These are phyloP conservation scores for Notarius quadriscutis DNA, from an alignment of 2,113 vertebrate species.

Conservation along the genomic window DNA sequence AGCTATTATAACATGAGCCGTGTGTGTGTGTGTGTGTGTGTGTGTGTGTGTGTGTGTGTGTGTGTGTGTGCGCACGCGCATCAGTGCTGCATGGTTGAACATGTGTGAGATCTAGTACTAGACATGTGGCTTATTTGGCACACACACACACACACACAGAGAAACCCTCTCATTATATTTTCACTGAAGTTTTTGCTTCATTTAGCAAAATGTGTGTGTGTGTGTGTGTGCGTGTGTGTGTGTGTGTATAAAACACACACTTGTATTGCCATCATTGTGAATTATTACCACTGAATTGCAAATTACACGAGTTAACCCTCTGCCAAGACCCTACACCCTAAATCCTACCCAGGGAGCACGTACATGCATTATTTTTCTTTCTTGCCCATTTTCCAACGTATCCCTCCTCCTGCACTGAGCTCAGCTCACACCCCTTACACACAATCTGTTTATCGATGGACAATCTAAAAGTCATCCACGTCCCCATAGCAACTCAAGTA, in stretches of 20 bases:
- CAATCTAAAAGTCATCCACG: neutral
- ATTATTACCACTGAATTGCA: neutral
- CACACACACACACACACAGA: neutral
- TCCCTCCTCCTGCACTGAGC: neutral
- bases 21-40: too few species aligned
- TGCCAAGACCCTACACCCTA: neutral
- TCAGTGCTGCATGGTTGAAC: neutral
- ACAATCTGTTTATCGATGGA: neutral
- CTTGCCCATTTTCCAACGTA: neutral
- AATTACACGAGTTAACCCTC: neutral
- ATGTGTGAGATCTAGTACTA: neutral
- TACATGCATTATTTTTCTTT: neutral
- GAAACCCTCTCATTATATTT: neutral
- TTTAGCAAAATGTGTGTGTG: neutral
- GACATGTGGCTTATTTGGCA: neutral
- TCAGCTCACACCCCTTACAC: neutral
- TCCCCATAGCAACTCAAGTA: neutral
- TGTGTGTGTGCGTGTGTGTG: neutral
- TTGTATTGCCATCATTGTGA: neutral
- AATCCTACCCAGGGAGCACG: neutral
- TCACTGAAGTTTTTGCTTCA: neutral
- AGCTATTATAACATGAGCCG: neutral
- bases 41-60: neutral
- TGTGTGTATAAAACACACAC: neutral
- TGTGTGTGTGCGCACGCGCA: neutral